Evolutionary conservation across 2,113 vertebrate species (phyloP), one percentile per base, ranked within the genome.

Genomic region (Daubentonia madagascariensis): DNA sequence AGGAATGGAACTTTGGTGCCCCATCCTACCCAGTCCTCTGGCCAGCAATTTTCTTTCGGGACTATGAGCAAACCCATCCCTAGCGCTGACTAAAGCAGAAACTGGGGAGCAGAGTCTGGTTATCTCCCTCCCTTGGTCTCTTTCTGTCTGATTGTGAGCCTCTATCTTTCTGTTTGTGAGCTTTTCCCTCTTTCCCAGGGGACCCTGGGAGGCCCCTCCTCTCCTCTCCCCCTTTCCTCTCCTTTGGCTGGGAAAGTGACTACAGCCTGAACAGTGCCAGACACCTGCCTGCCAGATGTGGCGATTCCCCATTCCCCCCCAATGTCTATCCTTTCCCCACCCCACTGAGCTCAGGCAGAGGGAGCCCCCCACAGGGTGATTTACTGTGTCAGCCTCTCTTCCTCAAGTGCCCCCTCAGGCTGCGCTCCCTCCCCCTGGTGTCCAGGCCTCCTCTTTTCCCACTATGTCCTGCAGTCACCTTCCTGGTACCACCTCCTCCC

Each of bases 271-370:
- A 92, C 75, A 22, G 97, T 96, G 98, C 97, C 98, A 97, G 97
- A 98, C 98, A 98, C 97, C 98, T 98, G 98, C 97, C 97, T 98
- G 97, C 98, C 98, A 98, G 97, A 98, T 98, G 98, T 98, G 98
- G 97, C 48, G 22, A 91, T 93, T 95, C 92, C 67, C 90, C 85
- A 85, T 75, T 84, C 92, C 67, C 75, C 87, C 65, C 67, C 50
- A 86, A 72, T 43, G 88, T 95, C 96, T 98, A 48, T 95, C 87
- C 75, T 92, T 96, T 97, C 93, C 97, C 97, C 84, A 95, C 86
- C 97, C 97, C 96, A 97, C 98, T 97, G 97, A 96, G 97, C 96
- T 96, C 91, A 95, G 98, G 87, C 97, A 91, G 88, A 95, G 90
- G 57, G 70, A 96, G 91, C 90, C 76, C 97, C 96, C 97, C 84